Evolutionary conservation across 2,888 invertebrate genomes (phyloP).

Genomic region (Germaria angustata): DNA sequence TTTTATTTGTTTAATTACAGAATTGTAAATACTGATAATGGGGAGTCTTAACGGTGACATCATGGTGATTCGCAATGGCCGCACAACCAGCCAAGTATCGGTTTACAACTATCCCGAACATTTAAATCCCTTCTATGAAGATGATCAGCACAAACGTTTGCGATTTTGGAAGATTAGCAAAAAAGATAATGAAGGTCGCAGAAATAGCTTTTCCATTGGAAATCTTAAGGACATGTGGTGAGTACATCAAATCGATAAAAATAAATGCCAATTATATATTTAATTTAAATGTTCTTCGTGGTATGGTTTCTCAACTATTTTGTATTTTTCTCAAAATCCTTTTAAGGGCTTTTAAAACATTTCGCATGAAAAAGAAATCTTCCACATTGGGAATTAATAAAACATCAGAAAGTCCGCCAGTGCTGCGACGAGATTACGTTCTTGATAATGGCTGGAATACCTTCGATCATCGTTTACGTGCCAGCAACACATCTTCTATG

Average conservation of each 20-base stretch:
- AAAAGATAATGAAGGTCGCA: conserved; percentile 71
- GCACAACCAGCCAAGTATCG: conserved; percentile 80
- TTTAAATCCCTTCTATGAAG: conserved; percentile 87
- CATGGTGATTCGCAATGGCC: conserved; percentile 72
- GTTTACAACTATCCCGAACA: conserved; percentile 88
- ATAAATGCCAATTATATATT: no score
- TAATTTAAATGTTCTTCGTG: no score
- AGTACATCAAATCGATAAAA: conserved; percentile 78
- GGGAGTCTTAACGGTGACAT: conserved; percentile 71
- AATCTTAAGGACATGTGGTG: conserved; percentile 84
- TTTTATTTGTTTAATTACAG: not conserved
- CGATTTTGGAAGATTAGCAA: conserved; percentile 82
- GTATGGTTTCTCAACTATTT: not conserved
- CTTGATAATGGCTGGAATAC: conserved; percentile 70
- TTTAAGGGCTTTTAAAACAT: conserved; percentile 77
- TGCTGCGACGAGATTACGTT: conserved; percentile 71
- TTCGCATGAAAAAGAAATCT: conserved; percentile 78
- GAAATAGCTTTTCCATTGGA: conserved; percentile 84
- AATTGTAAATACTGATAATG: conserved; percentile 55
- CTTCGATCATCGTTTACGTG: conserved; percentile 72
- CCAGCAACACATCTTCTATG: conserved; percentile 69
- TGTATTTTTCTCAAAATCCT: not conserved
- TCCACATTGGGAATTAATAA: conserved; percentile 80
- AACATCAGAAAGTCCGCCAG: conserved; percentile 80
- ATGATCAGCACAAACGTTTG: conserved; percentile 84